These are phyloP conservation scores for Stictocephala bisonia DNA, from an alignment of 2,888 invertebrate genomes.

Conservation along the genomic window DNA sequence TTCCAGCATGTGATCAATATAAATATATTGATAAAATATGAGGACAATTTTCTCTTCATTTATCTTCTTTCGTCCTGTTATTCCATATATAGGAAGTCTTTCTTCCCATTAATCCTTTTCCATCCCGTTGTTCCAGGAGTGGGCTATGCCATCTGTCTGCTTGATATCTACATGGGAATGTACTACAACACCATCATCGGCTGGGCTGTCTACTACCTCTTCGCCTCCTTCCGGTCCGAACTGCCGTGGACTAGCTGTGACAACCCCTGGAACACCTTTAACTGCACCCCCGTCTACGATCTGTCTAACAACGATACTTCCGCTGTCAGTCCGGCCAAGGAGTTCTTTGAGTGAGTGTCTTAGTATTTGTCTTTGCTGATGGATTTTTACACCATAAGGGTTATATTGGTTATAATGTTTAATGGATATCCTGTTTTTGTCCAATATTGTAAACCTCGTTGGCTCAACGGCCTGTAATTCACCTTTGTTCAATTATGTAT, in stretches of 20 bases:
- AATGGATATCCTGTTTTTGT: too few relatives aligned
- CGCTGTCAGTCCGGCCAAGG: constrained; percentile 83
- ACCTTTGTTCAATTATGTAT: too few relatives aligned
- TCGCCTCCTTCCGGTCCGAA: constrained; percentile 82
- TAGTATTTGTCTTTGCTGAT: neutral
- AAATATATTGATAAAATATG: too few relatives aligned
- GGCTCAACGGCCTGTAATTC: too few relatives aligned
- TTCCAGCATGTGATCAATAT: too few relatives aligned
- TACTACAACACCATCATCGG: constrained; percentile 98
- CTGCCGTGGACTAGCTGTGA: constrained; percentile 90
- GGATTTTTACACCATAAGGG: neutral
- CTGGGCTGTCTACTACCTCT: constrained; percentile 93
- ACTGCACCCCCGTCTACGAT: constrained; percentile 76
- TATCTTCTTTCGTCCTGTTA: too few relatives aligned
- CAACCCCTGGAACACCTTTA: constrained; percentile 87
- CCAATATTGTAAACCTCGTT: too few relatives aligned
- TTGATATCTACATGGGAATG: constrained; percentile 96
- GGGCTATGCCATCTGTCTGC: constrained; percentile 95
- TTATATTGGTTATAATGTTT: neutral
- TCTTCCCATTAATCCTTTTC: too few relatives aligned
- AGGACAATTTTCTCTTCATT: too few relatives aligned
- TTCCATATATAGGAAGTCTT: too few relatives aligned
- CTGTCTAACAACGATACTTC: constrained; percentile 67
- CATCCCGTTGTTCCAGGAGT: constrained; percentile 80
- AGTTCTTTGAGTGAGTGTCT: constrained; percentile 85